A percentile compares a stretch with the other conserved stretches of the same genome.
phyloP scores from a whole-genome alignment of 2,888 invertebrate species.

The Drosophila suboccidentalis region DNA sequence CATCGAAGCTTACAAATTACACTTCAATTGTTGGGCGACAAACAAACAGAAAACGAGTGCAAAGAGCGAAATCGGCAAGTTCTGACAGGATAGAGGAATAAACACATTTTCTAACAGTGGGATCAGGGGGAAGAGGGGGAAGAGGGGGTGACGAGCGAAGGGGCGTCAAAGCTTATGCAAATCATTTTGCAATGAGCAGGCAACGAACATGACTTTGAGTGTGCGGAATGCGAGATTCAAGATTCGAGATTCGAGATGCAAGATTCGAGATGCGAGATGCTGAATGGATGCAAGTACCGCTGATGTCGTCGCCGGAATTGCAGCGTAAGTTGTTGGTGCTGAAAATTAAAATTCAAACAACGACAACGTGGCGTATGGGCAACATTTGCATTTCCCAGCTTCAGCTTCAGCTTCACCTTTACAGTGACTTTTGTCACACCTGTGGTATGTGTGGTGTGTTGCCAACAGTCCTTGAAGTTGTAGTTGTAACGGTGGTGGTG shows the following conservation, averaged over 20 bases:
- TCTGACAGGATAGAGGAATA: slow-evolving; percentile 34
- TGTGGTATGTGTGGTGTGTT: slow-evolving; percentile 36
- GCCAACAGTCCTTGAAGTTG: slow-evolving; percentile 7
- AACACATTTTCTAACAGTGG: slow-evolving; percentile 43
- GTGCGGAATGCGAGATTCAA: slow-evolving; percentile 42
- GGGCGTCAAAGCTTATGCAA: slow-evolving; percentile 66
- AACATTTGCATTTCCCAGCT: slow-evolving; percentile 74
- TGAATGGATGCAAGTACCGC: background rate
- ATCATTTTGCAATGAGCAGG: slow-evolving; percentile 74
- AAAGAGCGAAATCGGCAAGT: slow-evolving; percentile 29
- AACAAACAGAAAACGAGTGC: slow-evolving; percentile 47
- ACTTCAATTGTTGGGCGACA: slow-evolving; percentile 66
- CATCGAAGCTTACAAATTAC: slow-evolving; percentile 63
- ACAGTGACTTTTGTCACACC: slow-evolving; percentile 76
- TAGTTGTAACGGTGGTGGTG: background rate
- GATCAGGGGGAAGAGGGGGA: background rate
- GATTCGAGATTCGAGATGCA: slow-evolving; percentile 44
- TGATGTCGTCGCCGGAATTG: slow-evolving; percentile 29
- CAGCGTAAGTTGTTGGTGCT: slow-evolving; percentile 64
- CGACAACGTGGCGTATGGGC: slow-evolving; percentile 73
- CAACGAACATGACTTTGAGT: slow-evolving; percentile 69
- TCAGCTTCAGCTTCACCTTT: slow-evolving; percentile 68
- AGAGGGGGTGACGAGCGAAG: background rate
- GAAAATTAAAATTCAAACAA: slow-evolving; percentile 78
- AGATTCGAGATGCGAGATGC: slow-evolving; percentile 47